phyloP scores from a whole-genome alignment of 2,797 vertebrate genomes.

The Arctocebus calabarensis region DNA sequence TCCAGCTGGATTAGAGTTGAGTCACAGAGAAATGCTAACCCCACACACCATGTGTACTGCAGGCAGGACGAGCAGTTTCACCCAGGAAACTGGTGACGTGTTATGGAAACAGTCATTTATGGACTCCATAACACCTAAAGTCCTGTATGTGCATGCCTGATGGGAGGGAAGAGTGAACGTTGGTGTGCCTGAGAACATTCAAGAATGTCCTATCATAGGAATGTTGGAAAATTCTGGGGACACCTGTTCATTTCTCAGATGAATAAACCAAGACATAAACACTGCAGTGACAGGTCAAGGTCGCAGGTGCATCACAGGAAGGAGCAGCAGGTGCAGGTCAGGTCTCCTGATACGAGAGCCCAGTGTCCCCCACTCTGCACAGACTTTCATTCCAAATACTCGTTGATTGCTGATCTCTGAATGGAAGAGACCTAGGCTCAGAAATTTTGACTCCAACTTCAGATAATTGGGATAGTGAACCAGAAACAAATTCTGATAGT shows the following conservation, averaged over 20 bases:
- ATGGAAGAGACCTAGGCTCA: too few species aligned
- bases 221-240: neutral
- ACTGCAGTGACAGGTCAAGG: neutral
- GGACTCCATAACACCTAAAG: too few species aligned
- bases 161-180: neutral
- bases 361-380: rapidly evolving
- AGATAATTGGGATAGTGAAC: neutral
- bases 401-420: neutral
- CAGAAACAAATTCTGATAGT: neutral
- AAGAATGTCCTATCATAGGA: neutral
- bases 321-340: rapidly evolving
- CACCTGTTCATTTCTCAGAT: neutral
- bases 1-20: neutral
- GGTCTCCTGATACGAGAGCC: too few species aligned
- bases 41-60: rapidly evolving
- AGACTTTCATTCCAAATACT: neutral
- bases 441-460: neutral
- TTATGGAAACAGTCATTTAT: neutral
- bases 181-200: neutral
- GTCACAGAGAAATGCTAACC: rapidly evolving
- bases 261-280: neutral
- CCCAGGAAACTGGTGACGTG: rapidly evolving
- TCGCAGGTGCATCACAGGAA: rapidly evolving
- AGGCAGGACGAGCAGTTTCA: neutral
- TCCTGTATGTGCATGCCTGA: rapidly evolving